Evolutionary conservation across 2,888 invertebrate species (phyloP).

Genomic region (Limnephilus rhombicus): DNA sequence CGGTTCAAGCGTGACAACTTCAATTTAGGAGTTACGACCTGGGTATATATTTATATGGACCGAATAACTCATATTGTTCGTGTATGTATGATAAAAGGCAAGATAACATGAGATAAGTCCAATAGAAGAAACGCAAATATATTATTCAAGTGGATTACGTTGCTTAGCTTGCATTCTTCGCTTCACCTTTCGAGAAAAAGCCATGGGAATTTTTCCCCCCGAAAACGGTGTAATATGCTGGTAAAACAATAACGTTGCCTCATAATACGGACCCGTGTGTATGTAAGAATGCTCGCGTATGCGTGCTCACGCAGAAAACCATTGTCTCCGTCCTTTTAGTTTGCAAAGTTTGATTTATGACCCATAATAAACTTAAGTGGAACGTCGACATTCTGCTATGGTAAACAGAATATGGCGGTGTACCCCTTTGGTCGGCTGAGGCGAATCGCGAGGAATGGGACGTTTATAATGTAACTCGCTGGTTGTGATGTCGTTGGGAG

Average conservation of each 20-base stretch:
- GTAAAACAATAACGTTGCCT: conserved; percentile 37
- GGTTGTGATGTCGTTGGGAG: conserved; percentile 11
- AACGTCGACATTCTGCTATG: conserved; percentile 56
- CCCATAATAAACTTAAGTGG: conserved; percentile 58
- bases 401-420: conserved; percentile 51
- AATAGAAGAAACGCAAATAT: not conserved
- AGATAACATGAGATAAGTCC: not conserved
- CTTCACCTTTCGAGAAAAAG: conserved; percentile 35
- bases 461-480: conserved; percentile 41
- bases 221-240: conserved; percentile 30
- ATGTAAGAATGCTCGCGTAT: conserved; percentile 16
- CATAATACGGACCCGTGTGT: conserved; percentile 26
- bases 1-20: conserved; percentile 1
- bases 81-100: not conserved
- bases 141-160: conserved; percentile 20
- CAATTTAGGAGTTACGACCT: not conserved
- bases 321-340: conserved; percentile 57
- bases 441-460: conserved; percentile 32
- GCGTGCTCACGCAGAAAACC: conserved; percentile 54
- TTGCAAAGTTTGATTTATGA: conserved; percentile 57
- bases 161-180: conserved; percentile 37
- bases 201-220: not conserved
- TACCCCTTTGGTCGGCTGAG: conserved; percentile 25
- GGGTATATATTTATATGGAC: not conserved
- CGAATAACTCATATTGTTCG: not conserved